Evolutionary conservation across 2,113 vertebrate genomes (phyloP).

Genomic region (Nansenia antarctica): DNA sequence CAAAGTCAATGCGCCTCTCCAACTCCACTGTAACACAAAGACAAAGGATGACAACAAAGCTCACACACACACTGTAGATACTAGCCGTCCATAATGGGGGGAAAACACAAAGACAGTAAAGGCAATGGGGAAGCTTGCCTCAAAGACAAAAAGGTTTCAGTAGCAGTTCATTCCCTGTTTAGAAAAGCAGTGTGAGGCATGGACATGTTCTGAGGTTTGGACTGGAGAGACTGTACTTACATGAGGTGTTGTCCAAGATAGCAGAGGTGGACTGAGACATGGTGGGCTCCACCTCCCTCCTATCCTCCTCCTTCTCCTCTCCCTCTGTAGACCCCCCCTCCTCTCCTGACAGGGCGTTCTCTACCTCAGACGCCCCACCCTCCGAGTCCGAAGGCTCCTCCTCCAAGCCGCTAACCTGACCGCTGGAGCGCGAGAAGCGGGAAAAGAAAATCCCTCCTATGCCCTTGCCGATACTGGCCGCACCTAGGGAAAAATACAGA

Average conservation of each 20-base stretch:
- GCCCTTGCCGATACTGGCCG: slow-evolving; percentile 93
- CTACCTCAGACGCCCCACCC: slow-evolving; percentile 66
- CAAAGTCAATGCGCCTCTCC: slow-evolving; percentile 93
- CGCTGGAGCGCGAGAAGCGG: slow-evolving; percentile 86
- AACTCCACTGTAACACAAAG: slow-evolving; percentile 80
- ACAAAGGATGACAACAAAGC: slow-evolving; percentile 21
- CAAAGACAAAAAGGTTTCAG: background rate
- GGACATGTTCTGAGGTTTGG: background rate
- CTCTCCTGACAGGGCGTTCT: slow-evolving; percentile 38
- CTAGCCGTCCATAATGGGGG: background rate
- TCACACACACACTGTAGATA: background rate
- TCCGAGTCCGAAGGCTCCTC: slow-evolving; percentile 67
- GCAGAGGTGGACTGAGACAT: slow-evolving; percentile 79
- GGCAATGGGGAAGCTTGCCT: background rate
- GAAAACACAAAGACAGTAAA: background rate
- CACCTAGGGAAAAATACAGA: slow-evolving; percentile 72
- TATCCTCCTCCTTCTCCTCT: slow-evolving; percentile 47
- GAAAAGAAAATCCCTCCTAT: slow-evolving; percentile 95
- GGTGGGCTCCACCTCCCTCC: slow-evolving; percentile 51
- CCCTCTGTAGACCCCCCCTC: slow-evolving; percentile 24
- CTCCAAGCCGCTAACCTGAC: slow-evolving; percentile 72
- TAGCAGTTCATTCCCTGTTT: background rate
- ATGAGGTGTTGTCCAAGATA: slow-evolving; percentile 80
- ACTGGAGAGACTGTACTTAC: slow-evolving; percentile 66
- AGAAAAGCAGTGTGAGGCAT: background rate